Evolutionary conservation across 35 echinoderm and acorn worm species (phyloP), one percentile per base, ranked within the genome.

Genomic region (Hemicentrotus pulcherrimus): DNA sequence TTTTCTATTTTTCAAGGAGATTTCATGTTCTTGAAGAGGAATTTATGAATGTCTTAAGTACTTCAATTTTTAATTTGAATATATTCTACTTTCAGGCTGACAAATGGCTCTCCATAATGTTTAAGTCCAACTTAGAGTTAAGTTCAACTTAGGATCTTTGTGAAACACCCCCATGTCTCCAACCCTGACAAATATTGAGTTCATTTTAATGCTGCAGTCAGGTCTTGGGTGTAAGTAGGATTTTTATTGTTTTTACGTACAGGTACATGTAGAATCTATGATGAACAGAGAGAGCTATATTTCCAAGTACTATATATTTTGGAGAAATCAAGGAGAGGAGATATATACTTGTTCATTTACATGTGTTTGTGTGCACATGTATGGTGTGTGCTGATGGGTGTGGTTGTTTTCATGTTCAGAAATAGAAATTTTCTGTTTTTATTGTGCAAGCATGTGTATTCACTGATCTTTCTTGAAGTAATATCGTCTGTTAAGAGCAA

Each of bases 261-360:
- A 78, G 19, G 6, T 78, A n/a, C 19, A 78, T 22, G 65, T 8
- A n/a, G 19, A 78, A 28, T 78, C 65, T 78, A 78, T 78, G 65
- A 78, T 78, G 65, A 78, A 78, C 19, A 78, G 65, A 28, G 65
- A 78, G 19, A n/a, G 65, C 28, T 78, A 78, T 78, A 78, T 78
- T 78, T 78, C 65, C 65, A 78, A 78, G 65, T 78, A 78, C 65
- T 78, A 78, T 78, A 78, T 78, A 78, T 78, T 78, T 78, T 78
- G 65, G 65, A 78, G 65, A 24, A 78, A 78, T 78, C 7, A 28
- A 78, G 65, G 65, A 78, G 65, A 28, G 22, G 65, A 78, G 65
- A 78, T 78, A 78, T 78, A 78, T n/a, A 28, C n/a, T 5, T 28
- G 28, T 28, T 22, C 28, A 28, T 59, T 5, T 28, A 28, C 28